Conservation (phyloP, 2,113 vertebrate genomes). For the Notechis scutatus region DNA sequence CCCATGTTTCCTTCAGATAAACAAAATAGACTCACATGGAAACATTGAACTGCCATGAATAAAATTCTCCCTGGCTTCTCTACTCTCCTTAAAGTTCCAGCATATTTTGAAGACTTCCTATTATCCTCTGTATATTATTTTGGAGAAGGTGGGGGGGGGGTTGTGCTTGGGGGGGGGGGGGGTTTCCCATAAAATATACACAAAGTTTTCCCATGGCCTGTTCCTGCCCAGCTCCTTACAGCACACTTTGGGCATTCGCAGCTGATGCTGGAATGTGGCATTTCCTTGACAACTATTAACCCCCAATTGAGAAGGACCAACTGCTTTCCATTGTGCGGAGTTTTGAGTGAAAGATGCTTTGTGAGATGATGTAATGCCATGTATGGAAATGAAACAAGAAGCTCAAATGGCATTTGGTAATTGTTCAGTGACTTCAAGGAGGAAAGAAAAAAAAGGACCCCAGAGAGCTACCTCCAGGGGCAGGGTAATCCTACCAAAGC, state of each 20-base stretch:
- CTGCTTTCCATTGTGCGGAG: conserved; percentile 57
- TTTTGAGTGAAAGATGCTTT: conserved; percentile 59
- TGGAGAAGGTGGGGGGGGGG: conserved; percentile 50
- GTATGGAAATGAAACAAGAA: conserved; percentile 65
- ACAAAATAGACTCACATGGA: conserved; percentile 16
- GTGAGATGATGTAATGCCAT: conserved; percentile 69
- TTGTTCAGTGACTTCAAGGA: conserved; percentile 59
- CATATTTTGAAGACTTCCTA: conserved; percentile 17
- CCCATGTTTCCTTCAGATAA: fast-evolving
- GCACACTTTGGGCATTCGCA: conserved; percentile 64
- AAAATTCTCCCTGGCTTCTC: neutral
- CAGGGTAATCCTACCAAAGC: neutral
- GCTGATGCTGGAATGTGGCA: conserved; percentile 67
- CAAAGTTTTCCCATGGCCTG: conserved; percentile 68
- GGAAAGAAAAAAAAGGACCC: neutral
- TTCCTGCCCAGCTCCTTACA: conserved; percentile 50
- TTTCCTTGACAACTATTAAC: conserved; percentile 67
- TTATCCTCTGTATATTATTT: conserved; percentile 57
- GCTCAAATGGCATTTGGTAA: conserved; percentile 61
- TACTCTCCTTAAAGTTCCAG: conserved; percentile 9
- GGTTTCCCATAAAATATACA: conserved; percentile 64
- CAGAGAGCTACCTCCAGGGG: neutral
- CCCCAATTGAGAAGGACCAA: conserved; percentile 58
- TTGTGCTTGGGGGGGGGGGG: too few species aligned
- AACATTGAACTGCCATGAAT: conserved; percentile 24